Conservation (phyloP, 2,113 vertebrate species). For the Prinia subflava region DNA sequence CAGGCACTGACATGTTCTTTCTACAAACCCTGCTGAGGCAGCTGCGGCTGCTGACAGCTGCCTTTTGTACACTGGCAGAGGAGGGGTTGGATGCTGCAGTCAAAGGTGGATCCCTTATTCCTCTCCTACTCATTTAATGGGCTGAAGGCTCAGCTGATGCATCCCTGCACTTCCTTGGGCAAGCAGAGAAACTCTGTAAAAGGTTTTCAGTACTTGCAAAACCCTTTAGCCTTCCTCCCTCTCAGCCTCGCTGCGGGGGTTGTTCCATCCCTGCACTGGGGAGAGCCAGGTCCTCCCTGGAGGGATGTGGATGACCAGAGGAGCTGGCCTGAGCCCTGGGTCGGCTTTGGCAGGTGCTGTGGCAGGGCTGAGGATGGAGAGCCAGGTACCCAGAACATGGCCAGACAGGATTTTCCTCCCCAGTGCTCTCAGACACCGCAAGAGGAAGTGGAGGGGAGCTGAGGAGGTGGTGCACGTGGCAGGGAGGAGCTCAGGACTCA, state of each 20-base stretch:
- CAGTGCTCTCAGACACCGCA: conserved; percentile 13
- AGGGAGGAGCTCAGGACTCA: neutral
- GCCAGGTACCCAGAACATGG: neutral
- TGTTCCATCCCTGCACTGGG: neutral
- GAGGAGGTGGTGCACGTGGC: neutral
- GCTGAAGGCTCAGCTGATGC: neutral
- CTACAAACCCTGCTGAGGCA: neutral
- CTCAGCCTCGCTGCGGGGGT: rapidly evolving
- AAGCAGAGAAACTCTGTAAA: neutral
- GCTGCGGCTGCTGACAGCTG: rapidly evolving
- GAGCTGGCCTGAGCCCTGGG: neutral
- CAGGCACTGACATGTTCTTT: neutral
- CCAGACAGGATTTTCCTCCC: neutral
- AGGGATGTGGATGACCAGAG: rapidly evolving
- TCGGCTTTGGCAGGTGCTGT: rapidly evolving
- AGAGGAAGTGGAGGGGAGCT: neutral
- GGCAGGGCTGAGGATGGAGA: rapidly evolving
- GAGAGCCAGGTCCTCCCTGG: neutral
- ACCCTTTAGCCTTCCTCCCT: rapidly evolving
- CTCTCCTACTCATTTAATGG: neutral
- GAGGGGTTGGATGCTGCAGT: neutral
- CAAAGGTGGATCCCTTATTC: neutral
- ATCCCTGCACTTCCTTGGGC: neutral
- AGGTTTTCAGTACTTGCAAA: rapidly evolving
- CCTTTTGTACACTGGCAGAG: rapidly evolving